Base-by-base conservation (phyloP, 2,113 vertebrate species). In the mouse (Mus musculus) region DNA sequence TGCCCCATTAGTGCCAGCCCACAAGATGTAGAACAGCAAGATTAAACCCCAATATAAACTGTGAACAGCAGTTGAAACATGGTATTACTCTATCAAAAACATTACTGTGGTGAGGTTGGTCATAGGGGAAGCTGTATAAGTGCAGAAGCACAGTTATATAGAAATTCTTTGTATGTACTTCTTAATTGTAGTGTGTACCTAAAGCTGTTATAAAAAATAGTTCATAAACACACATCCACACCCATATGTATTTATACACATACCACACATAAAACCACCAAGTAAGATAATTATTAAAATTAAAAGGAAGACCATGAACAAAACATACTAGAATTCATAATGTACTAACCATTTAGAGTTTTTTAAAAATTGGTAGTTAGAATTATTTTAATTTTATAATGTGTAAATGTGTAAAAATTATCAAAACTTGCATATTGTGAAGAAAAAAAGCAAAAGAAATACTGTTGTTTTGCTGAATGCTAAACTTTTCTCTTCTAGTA, bases 401-500 rank as follows among this genome's bases (percentile, higher is more conserved):
- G 63, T 63, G 89, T 69, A 95, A 84, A 91, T 86, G 71, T n/a
- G 78, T 89, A 88, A 97, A 93, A 81, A 26, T 95, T 85, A 82
- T 91, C 89, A 96, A 95, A 61, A 87, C 78, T 96, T 95, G 3
- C 4, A 65, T 91, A 56, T 92, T 93, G 16, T 92, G 67, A 95
- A 88, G 30, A 96, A 90, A 96, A 95, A 90, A 96, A 85, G 30
- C 88, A 97, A 82, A 73, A 81, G 72, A 82, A 85, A 87, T 88
- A 19, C 52, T n/a, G 88, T 67, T 92, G 76, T 22, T 65, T 95
- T 96, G 13, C 42, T 89, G 77, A 96, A 75, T 80, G 81, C 9
- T 86, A 95, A 93, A 42, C 93, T 97, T 97, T 96, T 77, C 84
- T 94, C 96, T 97, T 88, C 78, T 78, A 46, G 73, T 95, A 95